A percentile compares a stretch with the other conserved stretches of the same genome.
Conservation (phyloP, 2,797 vertebrate genomes). For the Triplophysa yarkandensis region DNA sequence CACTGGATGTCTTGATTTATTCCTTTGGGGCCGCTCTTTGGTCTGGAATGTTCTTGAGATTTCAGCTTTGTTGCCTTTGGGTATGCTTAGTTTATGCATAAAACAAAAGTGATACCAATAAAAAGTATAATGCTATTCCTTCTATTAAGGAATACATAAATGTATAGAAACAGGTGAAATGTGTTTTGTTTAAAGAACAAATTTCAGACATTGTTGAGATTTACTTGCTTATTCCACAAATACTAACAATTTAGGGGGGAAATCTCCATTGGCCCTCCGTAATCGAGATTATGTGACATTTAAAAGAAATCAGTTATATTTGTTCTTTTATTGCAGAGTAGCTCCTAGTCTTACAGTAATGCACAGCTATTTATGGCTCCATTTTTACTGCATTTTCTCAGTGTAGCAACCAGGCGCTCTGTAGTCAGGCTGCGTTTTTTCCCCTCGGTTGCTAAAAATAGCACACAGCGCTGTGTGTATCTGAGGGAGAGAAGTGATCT, state of each 20-base stretch:
- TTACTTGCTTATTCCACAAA: too few relatives aligned
- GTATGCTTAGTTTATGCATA: not conserved
- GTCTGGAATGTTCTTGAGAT: not conserved
- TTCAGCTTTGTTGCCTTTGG: not conserved
- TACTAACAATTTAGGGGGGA: too few relatives aligned
- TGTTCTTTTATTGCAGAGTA: conserved; percentile 14
- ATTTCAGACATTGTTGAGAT: too few relatives aligned
- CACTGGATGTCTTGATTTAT: not conserved
- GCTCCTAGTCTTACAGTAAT: not conserved
- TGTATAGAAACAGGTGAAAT: too few relatives aligned
- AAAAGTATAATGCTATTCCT: too few relatives aligned
- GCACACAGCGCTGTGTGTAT: conserved; percentile 21
- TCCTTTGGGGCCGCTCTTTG: not conserved
- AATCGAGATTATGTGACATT: not conserved
- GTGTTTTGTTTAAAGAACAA: too few relatives aligned
- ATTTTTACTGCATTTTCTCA: conserved; percentile 38
- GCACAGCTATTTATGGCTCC: not conserved
- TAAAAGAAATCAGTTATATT: not conserved
- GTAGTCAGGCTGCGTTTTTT: conserved; percentile 38
- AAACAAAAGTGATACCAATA: too few relatives aligned
- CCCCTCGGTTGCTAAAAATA: conserved; percentile 51
- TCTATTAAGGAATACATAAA: too few relatives aligned
- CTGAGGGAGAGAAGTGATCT: conserved; percentile 46
- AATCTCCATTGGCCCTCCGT: not conserved
- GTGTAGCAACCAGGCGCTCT: conserved; percentile 41